phyloP scores from a whole-genome alignment of 2,888 invertebrate genomes.

The Nephrotoma flavescens region DNA sequence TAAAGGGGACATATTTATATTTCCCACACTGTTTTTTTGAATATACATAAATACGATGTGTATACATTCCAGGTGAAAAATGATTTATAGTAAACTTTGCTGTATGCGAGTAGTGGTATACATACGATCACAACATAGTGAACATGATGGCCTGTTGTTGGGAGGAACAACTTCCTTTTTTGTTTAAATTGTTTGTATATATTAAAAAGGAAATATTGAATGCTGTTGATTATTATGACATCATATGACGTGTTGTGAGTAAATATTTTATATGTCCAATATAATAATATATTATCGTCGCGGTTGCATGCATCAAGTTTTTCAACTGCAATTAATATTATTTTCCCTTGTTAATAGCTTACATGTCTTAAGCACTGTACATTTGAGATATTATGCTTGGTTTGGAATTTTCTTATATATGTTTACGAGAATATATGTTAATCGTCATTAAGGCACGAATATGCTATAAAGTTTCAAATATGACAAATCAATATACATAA shows the following conservation, averaged over 20 bases:
- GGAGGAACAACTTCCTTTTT: neutral
- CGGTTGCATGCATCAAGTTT: neutral
- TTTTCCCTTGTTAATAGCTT: neutral
- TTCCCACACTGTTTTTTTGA: neutral
- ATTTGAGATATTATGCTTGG: neutral
- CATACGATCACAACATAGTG: neutral
- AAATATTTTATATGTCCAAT: neutral
- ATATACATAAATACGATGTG: neutral
- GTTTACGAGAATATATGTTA: neutral
- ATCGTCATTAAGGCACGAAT: neutral
- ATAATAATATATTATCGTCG: neutral
- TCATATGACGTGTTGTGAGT: neutral
- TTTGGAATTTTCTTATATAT: neutral
- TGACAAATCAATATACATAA: neutral
- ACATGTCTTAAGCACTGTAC: neutral
- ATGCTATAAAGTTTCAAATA: neutral
- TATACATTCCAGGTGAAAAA: neutral
- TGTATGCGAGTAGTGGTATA: neutral
- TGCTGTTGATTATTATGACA: neutral
- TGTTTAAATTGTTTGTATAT: neutral
- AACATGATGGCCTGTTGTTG: neutral
- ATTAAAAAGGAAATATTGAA: neutral
- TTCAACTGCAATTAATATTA: neutral
- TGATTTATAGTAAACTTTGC: neutral
- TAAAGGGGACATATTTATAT: neutral